Evolutionary conservation across 2,797 vertebrate genomes (phyloP), one percentile per base, ranked within the genome.

Genomic region (Halcyon chelicuti): DNA sequence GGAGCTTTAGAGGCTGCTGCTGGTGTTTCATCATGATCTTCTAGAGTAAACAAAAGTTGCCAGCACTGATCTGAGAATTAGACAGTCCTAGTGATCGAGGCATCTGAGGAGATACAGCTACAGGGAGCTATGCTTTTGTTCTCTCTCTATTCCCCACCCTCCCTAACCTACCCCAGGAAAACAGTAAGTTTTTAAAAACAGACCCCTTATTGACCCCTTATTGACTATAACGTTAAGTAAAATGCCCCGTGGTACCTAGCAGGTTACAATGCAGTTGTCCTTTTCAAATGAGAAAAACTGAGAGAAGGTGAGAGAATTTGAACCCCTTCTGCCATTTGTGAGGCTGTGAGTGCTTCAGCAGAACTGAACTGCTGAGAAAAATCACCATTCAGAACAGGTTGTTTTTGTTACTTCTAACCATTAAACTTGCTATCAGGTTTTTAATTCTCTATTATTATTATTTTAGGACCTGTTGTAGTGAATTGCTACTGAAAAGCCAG

Each of bases 401-500:
- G 86, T 63, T 97, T 95, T 95, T 61, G 42, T 96, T 97, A 95
- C 92, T 95, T 97, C 97, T 97, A 97, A 97, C 93, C 89, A 94
- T 97, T 96, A 96, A 97, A 97, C 84, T 97, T 97, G 97, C 96
- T 98, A 95, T 98, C 96, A 94, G 96, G 92, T 97, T 98, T 97
- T 97, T 96, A 95, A 97, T 97, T 97, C 97, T 98, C 97, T 97
- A 96, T 98, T 97, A 97, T 97, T 98, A 92, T 97, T 97, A 96
- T 98, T 98, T 98, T 98, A 98, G 98, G 97, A 98, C 97, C 98
- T 97, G 98, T 98, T 97, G 97, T 98, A 98, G 96, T 98, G 98
- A 98, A 97, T 98, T 98, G 98, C 98, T 98, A 98, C 98, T 98
- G 98, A 98, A 94, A 98, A 98, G 97, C 97, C 98, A 94, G 89